Evolutionary conservation across 1,140 invertebrate species (phyloP).

Genomic region (Teleopsis dalmanni): DNA sequence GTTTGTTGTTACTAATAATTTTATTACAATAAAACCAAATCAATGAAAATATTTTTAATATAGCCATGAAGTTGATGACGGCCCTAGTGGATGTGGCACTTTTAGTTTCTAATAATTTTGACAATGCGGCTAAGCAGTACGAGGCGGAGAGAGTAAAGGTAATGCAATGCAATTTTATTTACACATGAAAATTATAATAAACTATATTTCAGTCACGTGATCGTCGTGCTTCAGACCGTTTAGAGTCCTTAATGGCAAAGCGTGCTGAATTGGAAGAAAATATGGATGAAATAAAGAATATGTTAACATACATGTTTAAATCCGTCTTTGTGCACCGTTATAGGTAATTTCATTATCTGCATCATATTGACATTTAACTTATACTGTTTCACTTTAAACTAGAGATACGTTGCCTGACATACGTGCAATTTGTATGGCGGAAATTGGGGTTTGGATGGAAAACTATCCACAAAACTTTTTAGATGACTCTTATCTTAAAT

Average conservation of each 20-base stretch:
- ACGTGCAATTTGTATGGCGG: slow-evolving; percentile 93
- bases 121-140: slow-evolving; percentile 96
- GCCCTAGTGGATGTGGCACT: slow-evolving; percentile 96
- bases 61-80: slow-evolving; percentile 99
- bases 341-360: slow-evolving; percentile 20
- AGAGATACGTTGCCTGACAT: slow-evolving; percentile 95
- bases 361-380: too few relatives aligned
- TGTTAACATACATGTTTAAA: slow-evolving; percentile 99
- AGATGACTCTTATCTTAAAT: slow-evolving; percentile 98
- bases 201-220: slow-evolving; percentile 46
- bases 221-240: slow-evolving; percentile 64
- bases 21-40: too few relatives aligned
- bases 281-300: slow-evolving; percentile 98
- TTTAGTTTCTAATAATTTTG: slow-evolving; percentile 89
- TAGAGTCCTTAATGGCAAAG: slow-evolving; percentile 87
- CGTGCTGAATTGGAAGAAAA: slow-evolving; percentile 95
- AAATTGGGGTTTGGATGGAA: slow-evolving; percentile 99
- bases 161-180: not conserved
- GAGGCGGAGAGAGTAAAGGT: slow-evolving; percentile 92
- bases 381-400: not conserved
- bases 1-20: too few relatives aligned
- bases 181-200: not conserved
- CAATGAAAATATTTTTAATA: too few relatives aligned
- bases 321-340: slow-evolving; percentile 98
- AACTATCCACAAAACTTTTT: slow-evolving; percentile 96